phyloP scores from a whole-genome alignment of 2,113 vertebrate genomes.

The Agapornis roseicollis region DNA sequence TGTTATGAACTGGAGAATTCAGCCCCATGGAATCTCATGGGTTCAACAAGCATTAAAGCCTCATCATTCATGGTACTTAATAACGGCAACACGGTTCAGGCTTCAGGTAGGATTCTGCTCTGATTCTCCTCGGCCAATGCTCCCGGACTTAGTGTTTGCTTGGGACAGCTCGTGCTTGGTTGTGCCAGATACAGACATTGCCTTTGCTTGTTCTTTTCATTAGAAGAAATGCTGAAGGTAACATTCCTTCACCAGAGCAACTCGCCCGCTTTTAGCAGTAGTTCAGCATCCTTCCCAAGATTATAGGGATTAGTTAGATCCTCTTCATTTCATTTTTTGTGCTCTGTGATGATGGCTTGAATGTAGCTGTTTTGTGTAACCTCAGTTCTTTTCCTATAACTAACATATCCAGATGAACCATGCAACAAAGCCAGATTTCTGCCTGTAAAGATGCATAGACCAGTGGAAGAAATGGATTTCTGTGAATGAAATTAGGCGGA shows the following conservation, averaged over 20 bases:
- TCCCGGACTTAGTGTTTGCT: background rate
- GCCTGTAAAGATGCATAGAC: background rate
- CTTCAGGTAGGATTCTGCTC: background rate
- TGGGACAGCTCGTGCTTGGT: background rate
- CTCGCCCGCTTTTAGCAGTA: background rate
- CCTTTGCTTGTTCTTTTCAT: background rate
- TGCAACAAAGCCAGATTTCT: background rate
- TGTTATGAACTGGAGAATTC: background rate
- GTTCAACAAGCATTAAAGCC: background rate
- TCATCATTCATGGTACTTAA: background rate
- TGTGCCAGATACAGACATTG: background rate
- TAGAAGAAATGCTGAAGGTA: background rate
- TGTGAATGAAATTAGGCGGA: background rate
- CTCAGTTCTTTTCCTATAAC: background rate
- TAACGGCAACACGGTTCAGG: background rate
- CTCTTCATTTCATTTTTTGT: background rate
- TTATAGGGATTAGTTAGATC: background rate
- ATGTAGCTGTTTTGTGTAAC: background rate
- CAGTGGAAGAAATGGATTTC: background rate
- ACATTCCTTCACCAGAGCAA: background rate
- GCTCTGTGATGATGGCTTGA: background rate
- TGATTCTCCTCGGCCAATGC: background rate
- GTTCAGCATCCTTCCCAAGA: background rate
- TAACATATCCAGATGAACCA: background rate
- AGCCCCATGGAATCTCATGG: background rate